Evolutionary conservation across 2,113 vertebrate genomes (phyloP), one percentile per base, ranked within the genome.

Genomic region (Paracanthobrama guichenoti): DNA sequence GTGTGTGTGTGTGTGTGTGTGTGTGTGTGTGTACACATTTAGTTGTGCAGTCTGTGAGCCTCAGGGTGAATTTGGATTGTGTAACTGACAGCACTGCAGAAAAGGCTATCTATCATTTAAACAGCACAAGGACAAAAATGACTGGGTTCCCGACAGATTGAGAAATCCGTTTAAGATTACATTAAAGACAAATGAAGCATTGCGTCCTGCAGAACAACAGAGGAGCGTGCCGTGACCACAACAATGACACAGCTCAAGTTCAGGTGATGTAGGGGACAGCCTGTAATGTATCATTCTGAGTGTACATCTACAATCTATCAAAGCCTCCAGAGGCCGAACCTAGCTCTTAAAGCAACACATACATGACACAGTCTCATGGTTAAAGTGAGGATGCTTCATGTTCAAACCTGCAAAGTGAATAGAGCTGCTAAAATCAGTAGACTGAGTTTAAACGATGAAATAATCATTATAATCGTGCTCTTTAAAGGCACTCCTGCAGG

Each of bases 401-500:
- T 64, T 50, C 31, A 50, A 66, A 50, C 10, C 22, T 66, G 3
- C 50, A 31, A 3, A 79, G n/a, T 44, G 44, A 46, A 60, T 2
- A 79, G 59, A 80, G 78, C 42, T 66, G 78, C 60, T 46, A 28
- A 48, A n/a, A 60, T 79, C 35, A 79, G 77, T 55, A 24, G 59
- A 78, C 11, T 13, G 44, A 28, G 72, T 22, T 42, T 31, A 79
- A 79, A 81, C 1, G 2, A 35, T 67, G 31, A 24, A 59, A 60
- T 78, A 78, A 78, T 78, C 14, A 22, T 79, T 44, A 67, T 46
- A 44, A 66, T 66, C 10, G 20, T 53, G 44, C 46, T 50, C 24
- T 53, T 74, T 28, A 53, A 75, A 53, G 44, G 26, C n/a, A 3
- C 69, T 73, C 39, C 39, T 46, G 71, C 20, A 48, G 71, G 6